Evolutionary conservation across 2,797 vertebrate species (phyloP).

Genomic region (Rhabdomys pumilio): DNA sequence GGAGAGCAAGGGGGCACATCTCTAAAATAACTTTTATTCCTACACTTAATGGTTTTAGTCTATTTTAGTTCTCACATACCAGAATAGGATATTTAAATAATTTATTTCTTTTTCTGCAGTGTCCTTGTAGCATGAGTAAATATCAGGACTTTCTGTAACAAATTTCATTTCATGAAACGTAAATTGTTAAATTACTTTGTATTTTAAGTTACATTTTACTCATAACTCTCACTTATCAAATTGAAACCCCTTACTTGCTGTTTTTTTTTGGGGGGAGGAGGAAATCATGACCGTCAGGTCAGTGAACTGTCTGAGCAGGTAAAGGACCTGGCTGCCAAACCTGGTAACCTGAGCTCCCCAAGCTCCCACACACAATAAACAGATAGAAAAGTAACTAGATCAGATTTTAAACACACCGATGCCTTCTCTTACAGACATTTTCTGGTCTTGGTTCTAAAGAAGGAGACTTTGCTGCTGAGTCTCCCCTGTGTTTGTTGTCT

Average conservation of each 20-base stretch:
- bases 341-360: neutral
- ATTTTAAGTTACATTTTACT: conserved; percentile 11
- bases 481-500: neutral
- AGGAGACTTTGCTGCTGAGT: neutral
- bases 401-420: neutral
- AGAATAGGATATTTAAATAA: neutral
- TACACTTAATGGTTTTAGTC: conserved; percentile 22
- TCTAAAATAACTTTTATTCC: neutral
- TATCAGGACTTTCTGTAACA: neutral
- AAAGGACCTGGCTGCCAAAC: neutral
- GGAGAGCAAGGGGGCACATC: neutral
- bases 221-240: conserved; percentile 19
- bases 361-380: neutral
- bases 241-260: neutral
- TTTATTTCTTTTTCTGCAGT: neutral
- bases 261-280: neutral
- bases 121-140: neutral
- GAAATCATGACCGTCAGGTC: neutral
- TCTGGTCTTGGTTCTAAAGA: conserved; percentile 23
- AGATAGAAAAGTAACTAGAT: neutral
- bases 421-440: neutral
- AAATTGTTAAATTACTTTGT: neutral
- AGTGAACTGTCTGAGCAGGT: neutral
- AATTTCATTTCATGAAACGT: conserved; percentile 15
- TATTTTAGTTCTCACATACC: neutral